phyloP scores from a whole-genome alignment of 1,140 invertebrate genomes.

The Sogatella furcifera region DNA sequence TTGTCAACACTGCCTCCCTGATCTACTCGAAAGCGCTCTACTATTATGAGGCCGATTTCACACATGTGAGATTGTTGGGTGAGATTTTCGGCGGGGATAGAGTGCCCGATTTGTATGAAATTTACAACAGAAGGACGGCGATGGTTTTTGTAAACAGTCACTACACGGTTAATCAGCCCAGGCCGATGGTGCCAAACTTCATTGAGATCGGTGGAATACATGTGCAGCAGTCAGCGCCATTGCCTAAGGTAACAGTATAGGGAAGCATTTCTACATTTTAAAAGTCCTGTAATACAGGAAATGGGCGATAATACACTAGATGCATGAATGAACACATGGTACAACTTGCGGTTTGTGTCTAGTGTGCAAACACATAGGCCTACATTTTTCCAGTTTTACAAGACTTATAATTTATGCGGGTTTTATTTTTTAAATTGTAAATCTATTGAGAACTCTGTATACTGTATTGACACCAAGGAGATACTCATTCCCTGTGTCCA shows the following conservation, averaged over 20 bases:
- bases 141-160: constrained; percentile 45
- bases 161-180: constrained; percentile 36
- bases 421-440: no score
- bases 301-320: constrained; percentile 4
- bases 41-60: neutral
- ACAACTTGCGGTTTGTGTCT: constrained; percentile 29
- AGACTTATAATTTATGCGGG: no score
- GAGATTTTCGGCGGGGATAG: constrained; percentile 42
- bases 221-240: constrained; percentile 23
- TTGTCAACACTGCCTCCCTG: constrained; percentile 13
- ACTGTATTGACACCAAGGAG: no score
- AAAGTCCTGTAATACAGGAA: constrained; percentile 14
- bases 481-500: no score
- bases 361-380: constrained; percentile 5
- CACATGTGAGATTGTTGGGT: constrained; percentile 15
- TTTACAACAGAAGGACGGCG: constrained; percentile 33
- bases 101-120: constrained; percentile 18
- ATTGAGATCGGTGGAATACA: constrained; percentile 50
- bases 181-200: constrained; percentile 35
- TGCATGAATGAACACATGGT: constrained; percentile 29
- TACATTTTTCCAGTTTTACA: no score
- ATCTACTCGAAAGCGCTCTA: neutral
- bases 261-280: neutral
- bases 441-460: no score
- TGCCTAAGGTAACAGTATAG: constrained; percentile 12